A percentile compares a stretch with the other conserved stretches of the same genome.
These are phyloP conservation scores for Toxotes chatareus DNA, from an alignment of 2,113 vertebrate genomes.

Conservation along the genomic window DNA sequence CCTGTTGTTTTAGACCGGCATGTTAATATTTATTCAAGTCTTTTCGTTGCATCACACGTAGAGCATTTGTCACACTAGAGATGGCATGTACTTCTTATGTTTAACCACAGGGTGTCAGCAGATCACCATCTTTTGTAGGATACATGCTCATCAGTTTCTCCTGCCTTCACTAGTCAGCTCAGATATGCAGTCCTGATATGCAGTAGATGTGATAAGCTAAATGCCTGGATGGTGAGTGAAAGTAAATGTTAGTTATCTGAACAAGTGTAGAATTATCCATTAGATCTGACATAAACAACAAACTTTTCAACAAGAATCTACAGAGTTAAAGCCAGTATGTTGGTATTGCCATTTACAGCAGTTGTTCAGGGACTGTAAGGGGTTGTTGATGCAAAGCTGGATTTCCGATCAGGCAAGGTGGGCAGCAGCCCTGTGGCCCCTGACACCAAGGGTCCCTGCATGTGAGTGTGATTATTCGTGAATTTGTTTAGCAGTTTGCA, in stretches of 20 bases:
- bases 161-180: background rate
- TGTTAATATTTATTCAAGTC: constrained; percentile 40
- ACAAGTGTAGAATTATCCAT: background rate
- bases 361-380: too few species aligned
- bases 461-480: too few species aligned
- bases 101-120: constrained; percentile 60
- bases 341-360: too few species aligned
- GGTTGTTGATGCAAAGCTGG: too few species aligned
- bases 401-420: too few species aligned
- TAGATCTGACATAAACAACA: too few species aligned
- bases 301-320: too few species aligned
- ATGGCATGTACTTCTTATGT: background rate
- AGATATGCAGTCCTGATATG: background rate
- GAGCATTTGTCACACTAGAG: background rate
- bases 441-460: too few species aligned
- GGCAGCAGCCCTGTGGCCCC: too few species aligned
- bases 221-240: background rate
- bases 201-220: background rate
- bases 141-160: background rate
- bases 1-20: background rate
- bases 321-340: too few species aligned
- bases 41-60: background rate
- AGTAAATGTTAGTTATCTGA: background rate
- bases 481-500: too few species aligned
- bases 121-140: background rate